phyloP scores from a whole-genome alignment of 2,888 invertebrate genomes.

The Xylota segnis region DNA sequence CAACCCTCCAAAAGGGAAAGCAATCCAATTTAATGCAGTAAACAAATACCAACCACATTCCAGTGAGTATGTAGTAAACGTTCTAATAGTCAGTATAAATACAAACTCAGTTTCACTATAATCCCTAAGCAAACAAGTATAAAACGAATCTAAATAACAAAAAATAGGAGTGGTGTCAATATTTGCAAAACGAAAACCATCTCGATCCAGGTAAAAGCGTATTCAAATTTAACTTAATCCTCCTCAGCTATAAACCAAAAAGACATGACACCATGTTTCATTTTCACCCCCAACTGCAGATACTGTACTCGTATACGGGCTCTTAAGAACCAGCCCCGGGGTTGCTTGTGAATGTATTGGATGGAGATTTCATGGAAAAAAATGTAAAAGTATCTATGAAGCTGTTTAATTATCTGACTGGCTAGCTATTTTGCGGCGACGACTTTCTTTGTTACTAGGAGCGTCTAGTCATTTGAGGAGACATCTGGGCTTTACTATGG shows the following conservation, averaged over 20 bases:
- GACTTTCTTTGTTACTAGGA: constrained; percentile 72
- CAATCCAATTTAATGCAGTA: constrained; percentile 32
- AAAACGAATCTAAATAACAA: constrained; percentile 55
- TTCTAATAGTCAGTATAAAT: constrained; percentile 55
- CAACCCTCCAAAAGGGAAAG: constrained; percentile 23
- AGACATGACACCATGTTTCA: constrained; percentile 44
- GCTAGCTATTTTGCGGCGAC: constrained; percentile 57
- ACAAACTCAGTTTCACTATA: constrained; percentile 44
- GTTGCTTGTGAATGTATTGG: constrained; percentile 57
- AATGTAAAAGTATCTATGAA: constrained; percentile 47
- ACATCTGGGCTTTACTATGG: constrained; percentile 80
- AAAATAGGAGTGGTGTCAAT: constrained; percentile 72
- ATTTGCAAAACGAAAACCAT: constrained; percentile 68
- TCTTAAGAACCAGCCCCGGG: constrained; percentile 35
- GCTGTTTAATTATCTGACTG: constrained; percentile 63
- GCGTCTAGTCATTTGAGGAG: constrained; percentile 79
- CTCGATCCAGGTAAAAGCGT: constrained; percentile 43
- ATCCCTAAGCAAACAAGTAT: constrained; percentile 58
- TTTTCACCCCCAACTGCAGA: constrained; percentile 55
- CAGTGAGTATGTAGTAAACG: constrained; percentile 19
- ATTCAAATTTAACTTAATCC: constrained; percentile 59
- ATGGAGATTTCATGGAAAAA: constrained; percentile 43
- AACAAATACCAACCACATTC: constrained; percentile 33
- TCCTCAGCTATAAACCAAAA: constrained; percentile 49
- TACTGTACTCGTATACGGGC: constrained; percentile 17